Base-by-base conservation (phyloP, 2,797 vertebrate species). In the Antrozous pallidus region DNA sequence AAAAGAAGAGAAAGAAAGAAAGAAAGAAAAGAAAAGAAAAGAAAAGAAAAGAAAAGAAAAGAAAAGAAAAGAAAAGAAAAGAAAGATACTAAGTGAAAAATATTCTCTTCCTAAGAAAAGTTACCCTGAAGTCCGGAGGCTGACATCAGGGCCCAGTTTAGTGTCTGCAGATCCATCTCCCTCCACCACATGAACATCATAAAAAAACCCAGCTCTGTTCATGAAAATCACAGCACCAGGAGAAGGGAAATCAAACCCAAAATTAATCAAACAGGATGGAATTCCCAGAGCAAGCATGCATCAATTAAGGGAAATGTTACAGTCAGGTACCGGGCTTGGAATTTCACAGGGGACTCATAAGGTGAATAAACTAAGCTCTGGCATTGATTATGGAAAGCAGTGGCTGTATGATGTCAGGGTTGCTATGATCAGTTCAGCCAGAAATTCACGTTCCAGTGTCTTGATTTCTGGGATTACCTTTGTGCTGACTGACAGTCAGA, bases 341-440 rank as follows among this genome's bases (percentile, higher is more conserved):
- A 97, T 97, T 95, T 94, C 98, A 97, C 92, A 9, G 11, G 97
- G 96, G 97, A 98, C 93, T 95, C 95, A 24, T 91, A 97, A 97
- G 93, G 95, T 97, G 96, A 82, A 95, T 92, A 97, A 97, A 97
- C 97, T 96, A 95, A 97, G 33, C 91, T 94, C 93, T 33, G 95
- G 92, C 95, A 98, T 97, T 97, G 97, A 98, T 97, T 97, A 97
- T 95, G 93, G 97, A 98, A 98, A 97, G 92, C 94, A 98, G 97
- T 84, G 87, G 97, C 96, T 58, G 86, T 93, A 79, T 96, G 95
- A 98, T 97, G 97, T 97, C 97, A 98, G 95, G 92, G 77, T 90
- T 96, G 88, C 97, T 97, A 88, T 95, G 96, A 97, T 97, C 97
- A 96, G 88, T 89, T 58, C 71, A 90, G 56, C 67, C 90, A 97